Conservation (phyloP, 2,113 vertebrate species). For the Donacobius atricapilla region DNA sequence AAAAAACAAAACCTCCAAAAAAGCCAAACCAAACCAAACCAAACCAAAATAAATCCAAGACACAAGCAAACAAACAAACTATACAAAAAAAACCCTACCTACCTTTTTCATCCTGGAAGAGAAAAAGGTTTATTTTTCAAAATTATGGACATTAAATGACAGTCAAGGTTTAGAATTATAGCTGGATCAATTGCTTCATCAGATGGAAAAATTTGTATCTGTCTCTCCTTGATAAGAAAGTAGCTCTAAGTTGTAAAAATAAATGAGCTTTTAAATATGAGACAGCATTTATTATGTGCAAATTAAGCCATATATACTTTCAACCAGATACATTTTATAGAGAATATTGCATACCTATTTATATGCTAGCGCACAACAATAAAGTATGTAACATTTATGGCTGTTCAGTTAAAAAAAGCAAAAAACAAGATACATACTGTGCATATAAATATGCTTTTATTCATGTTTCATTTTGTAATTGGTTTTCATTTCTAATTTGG, state of each 20-base stretch:
- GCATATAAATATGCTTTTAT: neutral
- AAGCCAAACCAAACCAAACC: neutral
- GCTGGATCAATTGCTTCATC: neutral
- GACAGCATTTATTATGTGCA: neutral
- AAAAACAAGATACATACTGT: neutral
- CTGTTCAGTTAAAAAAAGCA: neutral
- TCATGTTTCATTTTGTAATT: neutral
- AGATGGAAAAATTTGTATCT: neutral
- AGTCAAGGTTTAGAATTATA: neutral
- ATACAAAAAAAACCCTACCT: neutral
- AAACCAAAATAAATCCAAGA: neutral
- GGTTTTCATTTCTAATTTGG: neutral
- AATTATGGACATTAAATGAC: neutral
- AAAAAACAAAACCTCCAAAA: neutral
- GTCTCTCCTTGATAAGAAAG: neutral
- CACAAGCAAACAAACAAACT: neutral
- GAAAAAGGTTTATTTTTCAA: neutral
- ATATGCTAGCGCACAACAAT: neutral
- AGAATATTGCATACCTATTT: neutral
- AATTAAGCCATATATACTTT: neutral
- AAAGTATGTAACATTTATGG: neutral
- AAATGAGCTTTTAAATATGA: neutral
- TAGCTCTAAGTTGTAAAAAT: rapidly evolving
- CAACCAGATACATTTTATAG: neutral
- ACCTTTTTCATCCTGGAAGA: neutral